Conservation (phyloP, 2,797 vertebrate genomes). For the Dryobates pubescens region DNA sequence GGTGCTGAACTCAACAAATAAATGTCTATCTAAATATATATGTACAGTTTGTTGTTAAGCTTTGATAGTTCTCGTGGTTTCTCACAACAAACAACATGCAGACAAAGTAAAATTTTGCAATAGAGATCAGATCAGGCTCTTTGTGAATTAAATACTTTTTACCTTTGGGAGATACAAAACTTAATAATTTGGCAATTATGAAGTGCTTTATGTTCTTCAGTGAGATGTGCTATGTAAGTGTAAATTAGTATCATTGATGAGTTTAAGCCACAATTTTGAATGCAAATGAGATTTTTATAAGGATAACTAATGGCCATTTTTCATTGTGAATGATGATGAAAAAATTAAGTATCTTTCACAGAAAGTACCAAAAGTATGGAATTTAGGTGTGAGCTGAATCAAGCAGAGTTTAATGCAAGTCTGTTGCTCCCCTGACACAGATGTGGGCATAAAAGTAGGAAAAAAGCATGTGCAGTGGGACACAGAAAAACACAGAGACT, state of each 20-base stretch:
- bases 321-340: neutral
- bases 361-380: neutral
- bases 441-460: neutral
- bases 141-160: neutral
- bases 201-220: constrained; percentile 43
- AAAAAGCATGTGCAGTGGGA: accelerated
- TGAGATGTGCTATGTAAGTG: constrained; percentile 26
- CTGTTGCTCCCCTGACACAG: neutral
- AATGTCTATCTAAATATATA: neutral
- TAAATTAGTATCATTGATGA: constrained; percentile 44
- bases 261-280: constrained; percentile 23
- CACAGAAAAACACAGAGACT: neutral
- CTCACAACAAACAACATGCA: neutral
- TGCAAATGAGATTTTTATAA: neutral
- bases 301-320: constrained; percentile 28
- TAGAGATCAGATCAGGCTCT: neutral
- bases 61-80: neutral
- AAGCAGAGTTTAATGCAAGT: neutral
- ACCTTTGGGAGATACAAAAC: neutral
- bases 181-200: constrained; percentile 26
- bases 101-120: neutral
- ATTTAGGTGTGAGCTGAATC: neutral
- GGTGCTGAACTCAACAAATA: neutral
- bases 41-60: neutral
- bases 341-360: constrained; percentile 11